Evolutionary conservation across 2,888 invertebrate species (phyloP).

Genomic region (Phymatocera aterrima): DNA sequence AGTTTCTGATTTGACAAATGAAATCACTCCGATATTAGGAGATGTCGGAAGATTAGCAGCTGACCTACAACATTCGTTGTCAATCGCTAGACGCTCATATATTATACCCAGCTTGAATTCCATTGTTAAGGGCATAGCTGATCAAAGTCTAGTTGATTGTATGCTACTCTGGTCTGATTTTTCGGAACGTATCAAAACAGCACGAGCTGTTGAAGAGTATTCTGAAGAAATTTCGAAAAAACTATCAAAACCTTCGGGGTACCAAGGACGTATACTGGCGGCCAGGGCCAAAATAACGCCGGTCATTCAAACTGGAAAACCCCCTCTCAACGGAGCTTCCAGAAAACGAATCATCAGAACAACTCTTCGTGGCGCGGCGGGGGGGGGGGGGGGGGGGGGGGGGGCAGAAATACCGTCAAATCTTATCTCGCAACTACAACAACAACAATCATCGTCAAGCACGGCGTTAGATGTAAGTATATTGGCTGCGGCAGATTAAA

Average conservation of each 20-base stretch:
- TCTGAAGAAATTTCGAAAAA: background rate
- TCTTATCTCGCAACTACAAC: background rate
- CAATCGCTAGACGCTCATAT: background rate
- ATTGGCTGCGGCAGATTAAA: background rate
- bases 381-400: background rate
- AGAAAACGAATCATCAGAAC: background rate
- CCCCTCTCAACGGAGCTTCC: background rate
- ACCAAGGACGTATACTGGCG: background rate
- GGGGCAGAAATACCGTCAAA: background rate
- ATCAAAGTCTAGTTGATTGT: background rate
- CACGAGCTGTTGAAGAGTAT: background rate
- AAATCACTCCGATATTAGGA: background rate
- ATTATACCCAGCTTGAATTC: background rate
- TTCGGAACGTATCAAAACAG: background rate
- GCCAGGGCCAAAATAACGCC: background rate
- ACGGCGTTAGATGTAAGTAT: background rate
- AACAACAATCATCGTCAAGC: background rate
- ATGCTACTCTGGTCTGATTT: background rate
- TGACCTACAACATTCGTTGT: background rate
- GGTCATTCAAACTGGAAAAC: background rate
- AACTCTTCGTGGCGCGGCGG: too few relatives aligned
- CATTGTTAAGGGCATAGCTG: background rate
- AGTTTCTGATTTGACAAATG: background rate
- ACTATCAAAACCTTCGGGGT: background rate
- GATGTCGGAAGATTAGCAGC: background rate